phyloP scores from a whole-genome alignment of 2,113 vertebrate species.

The Puffinus mauretanicus region DNA sequence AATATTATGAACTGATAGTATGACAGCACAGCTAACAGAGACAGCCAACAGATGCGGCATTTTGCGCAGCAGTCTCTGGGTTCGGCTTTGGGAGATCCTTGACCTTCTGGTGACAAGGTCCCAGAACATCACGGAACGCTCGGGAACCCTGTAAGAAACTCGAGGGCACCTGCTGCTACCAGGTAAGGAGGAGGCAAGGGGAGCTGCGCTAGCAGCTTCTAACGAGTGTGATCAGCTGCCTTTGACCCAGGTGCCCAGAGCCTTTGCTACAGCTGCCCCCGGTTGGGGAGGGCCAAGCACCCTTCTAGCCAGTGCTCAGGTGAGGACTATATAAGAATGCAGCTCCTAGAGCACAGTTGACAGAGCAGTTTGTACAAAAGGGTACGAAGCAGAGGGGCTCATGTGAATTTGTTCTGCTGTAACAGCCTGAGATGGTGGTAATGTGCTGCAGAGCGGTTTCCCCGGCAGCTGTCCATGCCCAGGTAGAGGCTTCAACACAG shows the following conservation, averaged over 20 bases:
- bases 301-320: background rate
- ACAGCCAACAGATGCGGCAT: background rate
- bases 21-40: background rate
- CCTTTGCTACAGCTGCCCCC: background rate
- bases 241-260: background rate
- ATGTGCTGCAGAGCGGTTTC: fast-evolving
- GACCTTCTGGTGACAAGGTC: background rate
- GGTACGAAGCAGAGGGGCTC: fast-evolving
- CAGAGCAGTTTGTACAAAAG: background rate
- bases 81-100: background rate
- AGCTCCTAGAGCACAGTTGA: background rate
- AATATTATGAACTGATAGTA: background rate
- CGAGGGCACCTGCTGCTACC: background rate
- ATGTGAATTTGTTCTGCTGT: background rate
- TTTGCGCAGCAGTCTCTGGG: background rate
- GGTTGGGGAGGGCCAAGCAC: background rate
- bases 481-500: background rate
- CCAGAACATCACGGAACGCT: background rate
- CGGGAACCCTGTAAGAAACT: background rate
- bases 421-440: background rate
- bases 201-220: background rate
- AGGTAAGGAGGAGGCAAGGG: background rate
- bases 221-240: fast-evolving
- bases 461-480: fast-evolving
- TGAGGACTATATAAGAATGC: background rate